phyloP scores from a whole-genome alignment of 2,888 invertebrate species.

The Timema cristinae region DNA sequence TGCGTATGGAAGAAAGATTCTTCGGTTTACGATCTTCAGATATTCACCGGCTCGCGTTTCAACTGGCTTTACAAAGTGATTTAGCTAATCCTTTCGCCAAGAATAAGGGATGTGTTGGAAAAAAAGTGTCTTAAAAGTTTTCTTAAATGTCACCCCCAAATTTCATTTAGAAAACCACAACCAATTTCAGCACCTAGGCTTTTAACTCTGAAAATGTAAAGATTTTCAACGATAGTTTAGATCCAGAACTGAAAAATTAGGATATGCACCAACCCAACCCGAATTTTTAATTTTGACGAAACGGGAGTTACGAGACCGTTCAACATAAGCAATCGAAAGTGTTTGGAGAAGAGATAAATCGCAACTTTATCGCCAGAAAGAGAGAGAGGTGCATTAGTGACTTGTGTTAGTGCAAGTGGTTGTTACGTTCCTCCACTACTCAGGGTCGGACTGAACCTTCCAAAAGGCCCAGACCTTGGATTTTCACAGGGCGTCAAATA shows the following conservation, averaged over 20 bases:
- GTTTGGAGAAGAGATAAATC: background rate
- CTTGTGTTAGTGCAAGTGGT: no score
- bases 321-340: background rate
- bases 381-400: no score
- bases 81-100: background rate
- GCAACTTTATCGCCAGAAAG: no score
- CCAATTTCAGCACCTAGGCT: background rate
- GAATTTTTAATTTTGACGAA: background rate
- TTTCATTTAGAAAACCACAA: background rate
- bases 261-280: background rate
- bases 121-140: background rate
- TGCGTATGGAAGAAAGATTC: constrained; percentile 2
- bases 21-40: background rate
- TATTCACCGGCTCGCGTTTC: background rate
- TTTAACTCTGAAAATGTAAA: background rate
- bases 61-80: background rate
- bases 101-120: background rate
- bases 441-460: no score
- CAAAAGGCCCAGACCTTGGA: no score
- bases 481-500: no score
- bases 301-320: background rate
- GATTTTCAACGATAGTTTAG: background rate
- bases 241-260: background rate
- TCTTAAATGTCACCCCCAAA: background rate
- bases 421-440: no score